Evolutionary conservation across 2,888 invertebrate species (phyloP).

Genomic region (Tiphia femorata): DNA sequence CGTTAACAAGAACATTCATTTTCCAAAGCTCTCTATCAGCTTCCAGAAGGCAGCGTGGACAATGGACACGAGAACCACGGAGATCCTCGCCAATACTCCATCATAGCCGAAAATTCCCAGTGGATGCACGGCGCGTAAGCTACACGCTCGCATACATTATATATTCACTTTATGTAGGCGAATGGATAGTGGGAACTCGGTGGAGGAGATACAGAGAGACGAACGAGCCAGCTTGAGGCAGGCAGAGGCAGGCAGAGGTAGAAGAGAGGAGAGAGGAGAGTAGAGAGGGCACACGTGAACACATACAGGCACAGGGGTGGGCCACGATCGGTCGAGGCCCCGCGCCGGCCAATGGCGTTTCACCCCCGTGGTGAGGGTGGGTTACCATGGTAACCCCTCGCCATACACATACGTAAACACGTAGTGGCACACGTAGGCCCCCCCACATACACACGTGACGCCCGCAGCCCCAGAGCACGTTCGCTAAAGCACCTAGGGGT

Average conservation of each 20-base stretch:
- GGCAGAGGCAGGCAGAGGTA: too few relatives aligned
- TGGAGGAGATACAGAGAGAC: background rate
- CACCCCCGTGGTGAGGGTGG: conserved; percentile 66
- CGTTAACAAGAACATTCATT: too few relatives aligned
- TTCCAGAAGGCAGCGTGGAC: too few relatives aligned
- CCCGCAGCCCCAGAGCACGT: conserved; percentile 33
- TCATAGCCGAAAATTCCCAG: too few relatives aligned
- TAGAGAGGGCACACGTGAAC: conserved; percentile 9
- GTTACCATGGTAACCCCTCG: conserved; percentile 65
- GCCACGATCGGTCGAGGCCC: conserved; percentile 53
- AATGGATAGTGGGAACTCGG: background rate
- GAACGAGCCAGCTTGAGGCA: background rate
- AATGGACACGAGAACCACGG: too few relatives aligned
- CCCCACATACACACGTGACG: conserved; percentile 42
- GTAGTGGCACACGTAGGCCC: conserved; percentile 31
- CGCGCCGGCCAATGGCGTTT: conserved; percentile 68
- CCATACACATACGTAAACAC: conserved; percentile 49
- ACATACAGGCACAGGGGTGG: conserved; percentile 38
- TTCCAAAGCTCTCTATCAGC: too few relatives aligned
- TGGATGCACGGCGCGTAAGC: too few relatives aligned
- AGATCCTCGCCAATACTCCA: too few relatives aligned
- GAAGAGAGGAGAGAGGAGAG: conserved; percentile 2
- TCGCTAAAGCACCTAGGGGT: too few relatives aligned
- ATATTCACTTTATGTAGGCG: too few relatives aligned
- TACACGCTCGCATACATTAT: too few relatives aligned